phyloP scores from a whole-genome alignment of 1,140 invertebrate species.

The Saccostrea glomerata region DNA sequence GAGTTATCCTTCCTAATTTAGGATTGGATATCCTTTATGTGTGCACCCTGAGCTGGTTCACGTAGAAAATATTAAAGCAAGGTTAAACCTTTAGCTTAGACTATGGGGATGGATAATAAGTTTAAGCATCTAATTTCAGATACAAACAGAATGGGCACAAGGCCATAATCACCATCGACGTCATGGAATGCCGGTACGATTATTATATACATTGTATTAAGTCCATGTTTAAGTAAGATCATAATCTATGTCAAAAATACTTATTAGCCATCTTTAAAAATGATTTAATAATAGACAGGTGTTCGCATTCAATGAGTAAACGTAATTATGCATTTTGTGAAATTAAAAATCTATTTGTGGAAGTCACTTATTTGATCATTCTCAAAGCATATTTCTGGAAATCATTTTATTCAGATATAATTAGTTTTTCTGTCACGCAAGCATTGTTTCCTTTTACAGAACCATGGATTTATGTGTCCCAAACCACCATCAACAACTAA shows the following conservation, averaged over 20 bases:
- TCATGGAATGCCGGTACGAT: neutral
- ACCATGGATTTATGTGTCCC: neutral
- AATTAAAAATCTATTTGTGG: too few relatives aligned
- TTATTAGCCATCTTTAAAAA: neutral
- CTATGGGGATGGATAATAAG: too few relatives aligned
- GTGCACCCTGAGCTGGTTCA: too few relatives aligned
- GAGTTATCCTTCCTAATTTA: too few relatives aligned
- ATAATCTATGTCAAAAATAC: neutral
- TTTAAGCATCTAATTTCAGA: neutral
- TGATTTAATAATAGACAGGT: neutral
- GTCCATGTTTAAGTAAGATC: neutral
- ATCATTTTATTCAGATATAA: neutral
- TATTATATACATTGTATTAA: neutral
- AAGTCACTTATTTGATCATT: too few relatives aligned
- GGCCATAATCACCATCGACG: neutral
- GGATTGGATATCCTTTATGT: too few relatives aligned
- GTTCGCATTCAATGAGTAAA: neutral
- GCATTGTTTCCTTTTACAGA: neutral
- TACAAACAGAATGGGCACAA: neutral
- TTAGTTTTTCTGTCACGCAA: neutral
- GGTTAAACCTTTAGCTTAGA: neutral
- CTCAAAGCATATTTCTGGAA: neutral
- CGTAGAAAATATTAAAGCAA: too few relatives aligned
- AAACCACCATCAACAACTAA: neutral
- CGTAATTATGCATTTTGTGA: too few relatives aligned